Evolutionary conservation across 2,797 vertebrate genomes (phyloP).

Genomic region (Neosilurus mollespiculum): DNA sequence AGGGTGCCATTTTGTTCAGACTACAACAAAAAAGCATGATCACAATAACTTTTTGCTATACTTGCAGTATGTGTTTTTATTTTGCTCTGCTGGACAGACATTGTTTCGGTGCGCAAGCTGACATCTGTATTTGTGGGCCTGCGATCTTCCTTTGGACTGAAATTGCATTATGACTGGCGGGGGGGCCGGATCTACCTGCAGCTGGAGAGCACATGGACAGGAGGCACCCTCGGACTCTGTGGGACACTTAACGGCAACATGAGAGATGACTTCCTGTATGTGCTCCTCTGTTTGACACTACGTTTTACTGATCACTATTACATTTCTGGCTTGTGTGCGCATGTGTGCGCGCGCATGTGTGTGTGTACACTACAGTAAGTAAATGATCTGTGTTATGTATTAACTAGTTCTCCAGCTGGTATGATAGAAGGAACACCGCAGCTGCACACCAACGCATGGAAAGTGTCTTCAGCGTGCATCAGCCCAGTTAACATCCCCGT

Average conservation of each 20-base stretch:
- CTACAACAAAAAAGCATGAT: neutral
- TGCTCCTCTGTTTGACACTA: conserved; percentile 36
- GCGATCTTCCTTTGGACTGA: conserved; percentile 86
- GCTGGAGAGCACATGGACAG: conserved; percentile 83
- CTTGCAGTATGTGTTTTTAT: neutral
- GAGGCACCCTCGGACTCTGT: conserved; percentile 89
- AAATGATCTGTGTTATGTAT: conserved; percentile 25
- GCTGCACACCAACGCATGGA: conserved; percentile 95
- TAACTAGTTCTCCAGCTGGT: conserved; percentile 87
- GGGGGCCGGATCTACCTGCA: conserved; percentile 91
- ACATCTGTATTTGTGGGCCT: conserved; percentile 90
- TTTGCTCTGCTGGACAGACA: conserved; percentile 66
- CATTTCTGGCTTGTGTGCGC: conserved; percentile 29
- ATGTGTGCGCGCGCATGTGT: conserved; percentile 38
- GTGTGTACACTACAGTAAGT: conserved; percentile 14
- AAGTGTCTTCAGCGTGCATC: conserved; percentile 91
- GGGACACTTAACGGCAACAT: conserved; percentile 97
- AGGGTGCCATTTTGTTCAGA: neutral
- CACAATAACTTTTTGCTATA: too few species aligned
- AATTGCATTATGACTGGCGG: conserved; percentile 83
- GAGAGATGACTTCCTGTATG: conserved; percentile 97
- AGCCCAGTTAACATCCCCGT: conserved; percentile 89
- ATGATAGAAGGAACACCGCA: conserved; percentile 99
- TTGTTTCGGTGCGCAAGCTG: conserved; percentile 82
- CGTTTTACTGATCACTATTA: conserved; percentile 8